Evolutionary conservation across 2,797 vertebrate genomes (phyloP).

Genomic region (Gymnodraco acuticeps): DNA sequence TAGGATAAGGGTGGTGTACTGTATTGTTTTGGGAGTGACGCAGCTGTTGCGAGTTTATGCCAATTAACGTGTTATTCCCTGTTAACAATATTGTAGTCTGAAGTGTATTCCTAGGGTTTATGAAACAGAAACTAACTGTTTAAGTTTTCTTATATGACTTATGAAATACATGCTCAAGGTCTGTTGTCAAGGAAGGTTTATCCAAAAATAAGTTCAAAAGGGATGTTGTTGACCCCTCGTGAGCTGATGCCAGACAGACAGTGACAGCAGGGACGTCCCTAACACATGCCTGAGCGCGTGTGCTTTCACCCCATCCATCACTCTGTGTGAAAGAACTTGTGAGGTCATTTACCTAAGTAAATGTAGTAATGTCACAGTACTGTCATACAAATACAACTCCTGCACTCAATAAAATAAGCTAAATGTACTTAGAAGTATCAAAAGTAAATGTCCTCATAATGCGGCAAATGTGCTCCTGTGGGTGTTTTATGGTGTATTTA

Average conservation of each 20-base stretch:
- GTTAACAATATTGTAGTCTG: constrained; percentile 31
- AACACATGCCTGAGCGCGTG: constrained; percentile 73
- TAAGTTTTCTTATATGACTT: constrained; percentile 15
- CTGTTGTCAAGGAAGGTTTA: constrained; percentile 56
- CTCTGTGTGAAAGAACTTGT: not conserved
- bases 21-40: constrained; percentile 64
- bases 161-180: constrained; percentile 14
- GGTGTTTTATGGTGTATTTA: not conserved
- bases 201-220: constrained; percentile 82
- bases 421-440: not conserved
- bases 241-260: constrained; percentile 58
- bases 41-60: constrained; percentile 74
- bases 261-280: constrained; percentile 63
- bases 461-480: not conserved
- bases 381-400: not conserved
- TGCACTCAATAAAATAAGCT: not conserved
- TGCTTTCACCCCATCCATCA: constrained; percentile 25
- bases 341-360: not conserved
- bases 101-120: constrained; percentile 22
- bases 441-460: not conserved
- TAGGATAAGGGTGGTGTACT: constrained; percentile 51
- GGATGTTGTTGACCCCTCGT: constrained; percentile 53
- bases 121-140: constrained; percentile 12
- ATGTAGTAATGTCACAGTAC: not conserved
- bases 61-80: constrained; percentile 47